phyloP scores from a whole-genome alignment of 2,113 vertebrate genomes.

The Steatornis caripensis region DNA sequence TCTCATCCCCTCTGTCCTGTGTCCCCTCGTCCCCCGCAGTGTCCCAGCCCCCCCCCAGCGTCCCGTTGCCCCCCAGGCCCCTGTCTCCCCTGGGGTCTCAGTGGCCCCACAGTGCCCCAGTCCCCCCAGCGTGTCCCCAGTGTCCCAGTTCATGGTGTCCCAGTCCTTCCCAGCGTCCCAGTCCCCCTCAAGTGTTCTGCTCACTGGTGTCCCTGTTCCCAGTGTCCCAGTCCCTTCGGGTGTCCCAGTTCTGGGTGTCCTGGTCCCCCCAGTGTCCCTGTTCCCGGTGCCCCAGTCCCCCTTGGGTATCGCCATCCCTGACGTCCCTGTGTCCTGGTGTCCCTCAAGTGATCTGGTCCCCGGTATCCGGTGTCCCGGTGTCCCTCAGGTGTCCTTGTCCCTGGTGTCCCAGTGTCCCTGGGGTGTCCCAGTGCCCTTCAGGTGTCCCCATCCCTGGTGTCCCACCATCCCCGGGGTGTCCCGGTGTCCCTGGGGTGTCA shows the following conservation, averaged over 20 bases:
- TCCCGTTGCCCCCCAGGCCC: background rate
- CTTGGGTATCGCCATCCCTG: background rate
- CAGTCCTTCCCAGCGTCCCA: background rate
- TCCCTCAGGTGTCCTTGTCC: too few species aligned
- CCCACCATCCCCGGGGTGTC: background rate
- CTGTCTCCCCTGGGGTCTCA: background rate
- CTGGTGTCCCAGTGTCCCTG: background rate
- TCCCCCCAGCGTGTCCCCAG: background rate
- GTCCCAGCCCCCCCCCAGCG: background rate
- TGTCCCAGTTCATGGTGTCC: background rate
- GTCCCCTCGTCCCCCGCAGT: too few species aligned
- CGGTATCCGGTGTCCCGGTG: background rate
- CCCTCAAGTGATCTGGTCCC: background rate
- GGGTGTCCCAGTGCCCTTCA: background rate
- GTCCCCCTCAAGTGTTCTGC: background rate
- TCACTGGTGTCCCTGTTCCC: background rate
- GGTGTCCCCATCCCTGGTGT: background rate
- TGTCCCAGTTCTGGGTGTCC: background rate
- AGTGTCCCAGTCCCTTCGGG: too few species aligned
- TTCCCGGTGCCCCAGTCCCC: too few species aligned
- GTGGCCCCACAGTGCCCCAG: background rate
- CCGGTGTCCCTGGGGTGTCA: too few species aligned
- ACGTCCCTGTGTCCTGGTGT: background rate
- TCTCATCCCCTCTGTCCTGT: background rate
- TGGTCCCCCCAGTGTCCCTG: background rate